These are phyloP conservation scores for Heliconius congener DNA, from an alignment of 1,140 invertebrate species.

Conservation along the genomic window DNA sequence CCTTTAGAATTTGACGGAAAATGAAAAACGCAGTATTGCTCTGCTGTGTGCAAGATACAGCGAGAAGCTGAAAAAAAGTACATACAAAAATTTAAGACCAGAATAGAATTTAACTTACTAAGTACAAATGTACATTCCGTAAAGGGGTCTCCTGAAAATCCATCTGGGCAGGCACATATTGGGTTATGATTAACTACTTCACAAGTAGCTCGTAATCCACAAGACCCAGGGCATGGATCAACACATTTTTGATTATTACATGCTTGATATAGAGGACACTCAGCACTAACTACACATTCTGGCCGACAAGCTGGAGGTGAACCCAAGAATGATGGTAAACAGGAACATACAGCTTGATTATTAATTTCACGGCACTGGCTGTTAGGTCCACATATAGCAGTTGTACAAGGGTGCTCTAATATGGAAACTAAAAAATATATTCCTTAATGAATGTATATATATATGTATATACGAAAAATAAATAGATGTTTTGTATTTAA, in stretches of 20 bases:
- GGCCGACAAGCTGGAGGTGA: conserved; percentile 90
- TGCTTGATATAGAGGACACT: conserved; percentile 87
- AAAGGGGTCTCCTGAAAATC: conserved; percentile 83
- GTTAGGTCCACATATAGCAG: conserved; percentile 90
- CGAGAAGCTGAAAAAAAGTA: background rate
- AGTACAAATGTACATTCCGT: conserved; percentile 76
- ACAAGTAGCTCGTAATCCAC: conserved; percentile 88
- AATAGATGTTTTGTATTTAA: background rate
- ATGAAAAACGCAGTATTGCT: no score
- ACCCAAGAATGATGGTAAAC: conserved; percentile 87
- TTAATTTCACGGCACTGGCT: conserved; percentile 88
- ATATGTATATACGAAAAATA: conserved; percentile 18
- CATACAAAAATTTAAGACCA: background rate
- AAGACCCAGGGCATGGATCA: conserved; percentile 90
- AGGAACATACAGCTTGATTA: conserved; percentile 88
- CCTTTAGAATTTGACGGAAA: no score
- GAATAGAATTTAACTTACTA: conserved; percentile 52
- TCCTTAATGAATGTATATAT: background rate
- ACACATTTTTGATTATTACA: conserved; percentile 90
- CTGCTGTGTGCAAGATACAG: no score
- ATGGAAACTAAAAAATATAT: conserved; percentile 44
- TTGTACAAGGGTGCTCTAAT: conserved; percentile 84
- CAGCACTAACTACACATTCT: conserved; percentile 88
- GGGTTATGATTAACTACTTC: conserved; percentile 89
- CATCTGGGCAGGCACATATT: conserved; percentile 82